phyloP scores from a whole-genome alignment of 2,113 vertebrate genomes.

The Shinisaurus crocodilurus region DNA sequence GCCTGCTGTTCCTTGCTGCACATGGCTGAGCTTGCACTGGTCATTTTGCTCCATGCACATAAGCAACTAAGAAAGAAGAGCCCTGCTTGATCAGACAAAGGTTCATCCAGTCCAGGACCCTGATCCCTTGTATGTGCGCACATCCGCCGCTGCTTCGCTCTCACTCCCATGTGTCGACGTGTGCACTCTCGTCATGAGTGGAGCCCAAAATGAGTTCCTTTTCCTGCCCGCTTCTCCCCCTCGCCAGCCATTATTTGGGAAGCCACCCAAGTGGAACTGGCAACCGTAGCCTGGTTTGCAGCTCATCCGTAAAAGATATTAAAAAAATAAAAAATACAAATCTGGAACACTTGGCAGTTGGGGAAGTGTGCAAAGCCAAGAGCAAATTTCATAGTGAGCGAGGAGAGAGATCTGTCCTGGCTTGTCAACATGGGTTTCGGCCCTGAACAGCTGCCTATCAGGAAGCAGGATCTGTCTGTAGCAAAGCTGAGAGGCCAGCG shows the following conservation, averaged over 20 bases:
- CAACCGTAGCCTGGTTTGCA: not conserved
- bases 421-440: not conserved
- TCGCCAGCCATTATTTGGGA: not conserved
- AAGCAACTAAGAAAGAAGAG: not conserved
- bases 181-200: no score
- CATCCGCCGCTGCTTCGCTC: not conserved
- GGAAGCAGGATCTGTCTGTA: not conserved
- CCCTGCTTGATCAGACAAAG: not conserved
- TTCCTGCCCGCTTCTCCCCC: not conserved
- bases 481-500: slow-evolving; percentile 27
- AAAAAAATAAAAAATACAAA: no score
- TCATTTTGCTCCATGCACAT: not conserved
- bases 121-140: no score
- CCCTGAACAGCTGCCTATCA: not conserved
- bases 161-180: no score
- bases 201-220: not conserved
- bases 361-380: not conserved
- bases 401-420: not conserved
- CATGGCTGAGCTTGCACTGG: not conserved
- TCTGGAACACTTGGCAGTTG: not conserved
- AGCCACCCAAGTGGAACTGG: not conserved
- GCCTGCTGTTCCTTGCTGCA: not conserved
- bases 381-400: not conserved
- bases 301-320: not conserved
- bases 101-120: not conserved